Evolutionary conservation across 2,113 vertebrate species (phyloP), one percentile per base, ranked within the genome.

Genomic region (Sinocyclocheilus rhinocerous): DNA sequence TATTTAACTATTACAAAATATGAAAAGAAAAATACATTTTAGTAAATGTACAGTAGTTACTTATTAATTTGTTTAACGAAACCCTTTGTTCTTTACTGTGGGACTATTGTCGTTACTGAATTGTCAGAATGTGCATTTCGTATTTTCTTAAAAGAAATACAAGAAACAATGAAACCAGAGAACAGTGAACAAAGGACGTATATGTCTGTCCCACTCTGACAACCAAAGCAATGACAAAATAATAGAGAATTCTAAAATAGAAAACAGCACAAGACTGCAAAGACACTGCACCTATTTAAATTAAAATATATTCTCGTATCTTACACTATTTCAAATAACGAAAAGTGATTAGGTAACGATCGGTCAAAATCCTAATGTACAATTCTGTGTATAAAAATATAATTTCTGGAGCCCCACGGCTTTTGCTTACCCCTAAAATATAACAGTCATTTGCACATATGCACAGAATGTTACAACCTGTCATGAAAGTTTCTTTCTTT

Each of bases 371-470:
- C 97, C 42, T 99, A 98, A 99, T 98, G 98, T 99, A 99, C 98
- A 99, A 97, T 99, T 99, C 97, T 99, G 97, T 95, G 96, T 99
- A 99, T 96, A 99, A 99, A 99, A 99, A 99, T 99, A 99, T 97
- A 99, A 96, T 99, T 97, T 99, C 97, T 95, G 96, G 96, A 96
- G 95, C 95, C 96, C 96, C 91, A 93, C 88, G 95, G 95, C 95
- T 94, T 95, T 93, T 94, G 95, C 93, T 89, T 89, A 57, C 84
- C 90, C 93, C 93, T 92, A 91, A 94, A 95, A 95, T 94, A 94
- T 94, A 96, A 95, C 94, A 95, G 94, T 95, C 94, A 94, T 92
- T 91, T 92, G 92, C 92, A 92, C 93, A 94, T 92, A 91, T 93
- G 92, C 92, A 93, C 93, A 93, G 91, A 92, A 93, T 92, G 93